phyloP scores from a whole-genome alignment of 2,113 vertebrate genomes.

The Dasyprocta punctata region DNA sequence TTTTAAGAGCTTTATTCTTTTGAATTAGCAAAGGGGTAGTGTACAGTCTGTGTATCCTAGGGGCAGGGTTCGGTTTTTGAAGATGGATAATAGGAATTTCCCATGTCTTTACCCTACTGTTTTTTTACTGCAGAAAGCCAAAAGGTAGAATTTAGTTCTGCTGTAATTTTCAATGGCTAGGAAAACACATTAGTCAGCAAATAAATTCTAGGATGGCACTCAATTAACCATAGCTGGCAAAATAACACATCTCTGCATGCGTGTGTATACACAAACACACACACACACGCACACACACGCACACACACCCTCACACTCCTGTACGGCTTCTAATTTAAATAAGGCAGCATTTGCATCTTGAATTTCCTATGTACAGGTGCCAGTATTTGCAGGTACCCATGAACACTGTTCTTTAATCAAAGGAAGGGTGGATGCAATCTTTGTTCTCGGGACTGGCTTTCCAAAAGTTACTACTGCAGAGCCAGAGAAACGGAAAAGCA shows the following conservation, averaged over 20 bases:
- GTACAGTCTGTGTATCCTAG: neutral
- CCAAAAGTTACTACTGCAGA: constrained; percentile 59
- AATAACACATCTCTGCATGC: neutral
- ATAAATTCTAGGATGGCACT: constrained; percentile 13
- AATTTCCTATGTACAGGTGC: constrained; percentile 29
- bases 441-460: constrained; percentile 69
- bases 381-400: neutral
- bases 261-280: too few species aligned
- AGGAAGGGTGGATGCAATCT: neutral
- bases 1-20: constrained; percentile 41
- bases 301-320: fast-evolving
- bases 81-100: neutral
- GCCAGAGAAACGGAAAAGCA: constrained; percentile 36
- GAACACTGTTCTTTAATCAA: neutral
- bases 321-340: neutral
- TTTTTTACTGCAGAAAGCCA: neutral
- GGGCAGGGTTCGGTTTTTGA: neutral
- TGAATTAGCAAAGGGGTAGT: neutral
- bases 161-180: neutral
- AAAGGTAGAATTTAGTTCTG: constrained; percentile 25
- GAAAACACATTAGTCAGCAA: neutral
- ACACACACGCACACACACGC: too few species aligned
- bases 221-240: constrained; percentile 28
- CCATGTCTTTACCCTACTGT: neutral
- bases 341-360: constrained; percentile 5